Base-by-base conservation (phyloP, 2,888 invertebrate genomes). In the Germaria angustata region DNA sequence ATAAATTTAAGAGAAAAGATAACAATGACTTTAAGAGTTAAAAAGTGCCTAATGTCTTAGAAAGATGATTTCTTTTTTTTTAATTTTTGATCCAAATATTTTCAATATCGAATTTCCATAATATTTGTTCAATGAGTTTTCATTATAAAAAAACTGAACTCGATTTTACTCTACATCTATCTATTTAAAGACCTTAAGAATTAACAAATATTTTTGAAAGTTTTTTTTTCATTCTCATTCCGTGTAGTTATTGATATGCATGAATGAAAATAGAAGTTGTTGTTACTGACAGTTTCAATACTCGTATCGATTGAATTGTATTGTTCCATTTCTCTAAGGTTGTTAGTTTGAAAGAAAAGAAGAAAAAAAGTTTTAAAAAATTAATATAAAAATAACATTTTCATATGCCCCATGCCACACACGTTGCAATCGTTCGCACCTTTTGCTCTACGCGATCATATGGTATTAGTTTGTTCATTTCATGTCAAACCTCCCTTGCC, bases 361-460 rank as follows among this genome's bases (percentile, higher is more conserved):
- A n/a, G 24, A 15, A 28, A 22, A 39, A 22, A 57, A 20, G 2
- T 1, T n/a, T 15, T 5, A 34, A 71, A 69, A 22, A 57, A 46
- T 63, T 20, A 49, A 39, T 22, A 68, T 22, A 59, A 51, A 49
- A 68, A 68, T 49, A 57, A 39, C 28, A 15, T 59, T 59, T 51
- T 68, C 59, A 59, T 76, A 46, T 55, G 63, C 39, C 34, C 32
- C 69, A 59, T 66, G 72, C 81, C 81, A 81, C 81, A 81, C 77
- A 81, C 76, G 77, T 81, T 41, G 77, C 13, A 44, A 61, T 77
- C 76, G 76, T 81, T 81, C 71, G 76, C 80, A 81, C 80, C 81
- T 81, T 81, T 77, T 61, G 28, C 11, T 28, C 28, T 57, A 49
- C 28, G 28, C 11, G 39, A 39, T 75, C 34, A 46, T 49, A n/a